Evolutionary conservation across 2,113 vertebrate genomes (phyloP).

Genomic region (Motacilla alba): DNA sequence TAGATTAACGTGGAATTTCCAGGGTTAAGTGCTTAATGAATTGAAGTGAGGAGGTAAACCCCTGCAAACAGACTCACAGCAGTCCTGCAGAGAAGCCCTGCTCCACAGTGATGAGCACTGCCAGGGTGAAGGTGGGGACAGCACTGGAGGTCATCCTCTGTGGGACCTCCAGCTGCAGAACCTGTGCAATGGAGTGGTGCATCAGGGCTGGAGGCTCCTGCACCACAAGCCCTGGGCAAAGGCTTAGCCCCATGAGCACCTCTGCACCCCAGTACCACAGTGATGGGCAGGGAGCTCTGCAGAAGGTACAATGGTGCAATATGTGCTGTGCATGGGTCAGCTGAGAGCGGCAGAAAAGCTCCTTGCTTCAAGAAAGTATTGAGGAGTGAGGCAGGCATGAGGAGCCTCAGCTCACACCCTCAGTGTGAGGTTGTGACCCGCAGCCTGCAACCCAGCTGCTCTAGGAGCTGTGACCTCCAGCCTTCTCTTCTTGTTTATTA

Average conservation of each 20-base stretch:
- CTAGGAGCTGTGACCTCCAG: neutral
- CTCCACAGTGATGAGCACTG: rapidly evolving
- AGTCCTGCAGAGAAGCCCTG: neutral
- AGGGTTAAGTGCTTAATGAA: neutral
- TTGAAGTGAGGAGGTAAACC: neutral
- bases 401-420: neutral
- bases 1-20: neutral
- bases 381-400: neutral
- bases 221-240: neutral
- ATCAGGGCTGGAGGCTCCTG: rapidly evolving
- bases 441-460: neutral
- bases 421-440: neutral
- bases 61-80: neutral
- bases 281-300: neutral
- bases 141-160: rapidly evolving
- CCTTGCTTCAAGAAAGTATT: neutral
- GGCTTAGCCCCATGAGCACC: rapidly evolving
- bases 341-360: rapidly evolving
- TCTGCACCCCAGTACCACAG: rapidly evolving
- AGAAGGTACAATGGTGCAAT: rapidly evolving
- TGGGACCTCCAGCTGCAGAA: neutral
- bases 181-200: rapidly evolving
- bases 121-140: neutral
- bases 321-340: rapidly evolving
- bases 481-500: constrained; percentile 32